Percentiles rank a stretch among this genome's conserved stretches.
Evolutionary conservation across 2,113 vertebrate species (phyloP).

Genomic region (Astatotilapia flaviijosephi): DNA sequence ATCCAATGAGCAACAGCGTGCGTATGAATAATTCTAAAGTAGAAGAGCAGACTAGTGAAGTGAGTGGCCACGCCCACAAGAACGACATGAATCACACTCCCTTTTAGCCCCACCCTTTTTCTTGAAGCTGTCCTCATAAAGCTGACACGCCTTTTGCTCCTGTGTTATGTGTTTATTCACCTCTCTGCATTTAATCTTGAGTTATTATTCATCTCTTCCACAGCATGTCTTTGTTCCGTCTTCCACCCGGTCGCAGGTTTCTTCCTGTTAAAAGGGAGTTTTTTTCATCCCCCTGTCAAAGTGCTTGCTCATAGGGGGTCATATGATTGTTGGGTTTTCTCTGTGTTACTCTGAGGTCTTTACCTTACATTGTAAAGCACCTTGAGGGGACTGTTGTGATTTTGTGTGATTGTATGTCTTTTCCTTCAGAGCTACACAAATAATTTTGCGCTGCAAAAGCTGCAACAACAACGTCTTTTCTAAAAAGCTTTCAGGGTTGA

Average conservation of each 20-base stretch:
- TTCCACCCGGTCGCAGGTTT: fast-evolving
- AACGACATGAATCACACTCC: background rate
- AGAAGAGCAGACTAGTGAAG: background rate
- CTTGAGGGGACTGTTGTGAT: background rate
- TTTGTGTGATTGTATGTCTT: background rate
- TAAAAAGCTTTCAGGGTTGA: background rate
- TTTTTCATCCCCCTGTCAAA: fast-evolving
- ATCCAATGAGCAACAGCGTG: background rate
- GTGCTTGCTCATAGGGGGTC: background rate
- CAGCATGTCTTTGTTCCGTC: fast-evolving
- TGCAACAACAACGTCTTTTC: background rate
- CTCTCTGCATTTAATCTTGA: background rate
- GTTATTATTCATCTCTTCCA: background rate
- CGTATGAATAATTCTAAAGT: fast-evolving
- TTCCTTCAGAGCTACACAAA: background rate
- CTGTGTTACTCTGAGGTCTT: background rate
- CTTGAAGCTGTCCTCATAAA: background rate
- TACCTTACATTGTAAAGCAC: background rate
- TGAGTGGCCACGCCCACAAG: background rate
- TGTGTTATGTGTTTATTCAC: background rate
- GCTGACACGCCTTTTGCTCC: background rate
- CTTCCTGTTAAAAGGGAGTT: background rate
- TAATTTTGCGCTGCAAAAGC: background rate
- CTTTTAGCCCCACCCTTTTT: background rate
- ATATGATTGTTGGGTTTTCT: background rate